Base-by-base conservation (phyloP, 1,140 invertebrate species). In the Pseudoatta argentina region DNA sequence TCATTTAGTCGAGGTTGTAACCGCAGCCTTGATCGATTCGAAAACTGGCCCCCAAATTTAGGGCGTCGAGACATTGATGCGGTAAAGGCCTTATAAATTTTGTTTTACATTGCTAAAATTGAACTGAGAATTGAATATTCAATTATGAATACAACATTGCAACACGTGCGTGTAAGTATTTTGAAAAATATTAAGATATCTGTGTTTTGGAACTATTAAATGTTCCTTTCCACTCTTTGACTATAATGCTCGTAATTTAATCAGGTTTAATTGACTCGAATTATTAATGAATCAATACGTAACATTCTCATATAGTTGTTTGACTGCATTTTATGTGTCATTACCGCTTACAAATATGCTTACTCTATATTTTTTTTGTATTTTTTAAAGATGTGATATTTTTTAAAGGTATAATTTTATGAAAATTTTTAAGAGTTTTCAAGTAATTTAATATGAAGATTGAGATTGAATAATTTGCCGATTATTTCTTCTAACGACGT, bases 11-110 rank as follows among this genome's bases (percentile, higher is more conserved):
- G 69, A 83, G 78, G 39, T 21, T 73, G n/a, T 53, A 75, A 21
- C 24, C 39, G 55, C 69, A 83, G 69, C 69, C 79, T 75, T 83
- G 69, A 75, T 75, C 53, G 66, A 14, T 67, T n/a, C 34, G 64
- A 67, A 48, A 67, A 18, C 6, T 24, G 18, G 24, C 44, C 3
- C 21, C 8, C 39, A 30, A 44, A 73, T 82, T 73, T 82, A 39
- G 24, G 14, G 5, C 53, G 44, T n/a, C 24, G 3, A 72, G 18
- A 72, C 48, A 14, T 44, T 64, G 27, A 57, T 16, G 66, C 44
- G 24, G 63, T 77, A 34, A 63, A 53, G 39, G 12, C 18, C 63
- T 59, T 48, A 12, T 18, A 3, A 48, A 34, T 82, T 8, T 66
- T 18, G 5, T n/a, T 69, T 30, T 24, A 21, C 27, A 39, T 81